These are phyloP conservation scores for Hirtodrosophila trivittata DNA, from an alignment of 2,888 invertebrate species.

Conservation along the genomic window DNA sequence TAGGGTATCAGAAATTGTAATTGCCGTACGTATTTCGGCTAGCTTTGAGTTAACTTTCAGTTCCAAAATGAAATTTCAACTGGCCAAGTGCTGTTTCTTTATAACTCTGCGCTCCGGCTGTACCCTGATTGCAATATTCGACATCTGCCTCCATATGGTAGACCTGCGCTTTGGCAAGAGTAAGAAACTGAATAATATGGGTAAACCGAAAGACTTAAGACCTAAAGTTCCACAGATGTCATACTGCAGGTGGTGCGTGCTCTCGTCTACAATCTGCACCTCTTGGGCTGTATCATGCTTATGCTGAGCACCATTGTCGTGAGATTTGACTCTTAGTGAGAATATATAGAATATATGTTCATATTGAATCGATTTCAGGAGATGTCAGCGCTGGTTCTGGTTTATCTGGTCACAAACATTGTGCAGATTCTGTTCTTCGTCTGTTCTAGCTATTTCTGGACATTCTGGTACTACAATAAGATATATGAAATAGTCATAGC, in stretches of 20 bases:
- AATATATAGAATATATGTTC: background rate
- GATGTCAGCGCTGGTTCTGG: slow-evolving; percentile 6
- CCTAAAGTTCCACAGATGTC: background rate
- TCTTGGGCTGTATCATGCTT: slow-evolving; percentile 17
- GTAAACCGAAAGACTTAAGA: too few species aligned
- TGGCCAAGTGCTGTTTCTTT: slow-evolving; percentile 29
- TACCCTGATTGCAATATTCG: slow-evolving; percentile 14
- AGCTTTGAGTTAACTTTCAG: slow-evolving; percentile 18
- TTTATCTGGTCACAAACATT: slow-evolving; percentile 16
- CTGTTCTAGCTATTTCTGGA: slow-evolving; percentile 10
- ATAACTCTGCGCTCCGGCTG: slow-evolving; percentile 30
- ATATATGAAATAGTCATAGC: background rate
- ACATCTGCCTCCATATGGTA: slow-evolving; percentile 25
- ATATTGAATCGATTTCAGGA: slow-evolving; percentile 18
- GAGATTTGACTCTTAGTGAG: slow-evolving; percentile 1
- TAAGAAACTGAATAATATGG: too few species aligned
- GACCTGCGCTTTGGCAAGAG: too few species aligned
- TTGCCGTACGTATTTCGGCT: background rate
- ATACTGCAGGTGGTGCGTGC: background rate
- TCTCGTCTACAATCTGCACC: background rate
- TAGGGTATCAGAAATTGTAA: too few species aligned
- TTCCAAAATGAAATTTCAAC: slow-evolving; percentile 21
- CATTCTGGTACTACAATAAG: background rate
- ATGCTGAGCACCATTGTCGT: slow-evolving; percentile 13
- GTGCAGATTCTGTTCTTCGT: background rate